These are phyloP conservation scores for Tenthredo amoena DNA, from an alignment of 2,888 invertebrate species.

Conservation along the genomic window DNA sequence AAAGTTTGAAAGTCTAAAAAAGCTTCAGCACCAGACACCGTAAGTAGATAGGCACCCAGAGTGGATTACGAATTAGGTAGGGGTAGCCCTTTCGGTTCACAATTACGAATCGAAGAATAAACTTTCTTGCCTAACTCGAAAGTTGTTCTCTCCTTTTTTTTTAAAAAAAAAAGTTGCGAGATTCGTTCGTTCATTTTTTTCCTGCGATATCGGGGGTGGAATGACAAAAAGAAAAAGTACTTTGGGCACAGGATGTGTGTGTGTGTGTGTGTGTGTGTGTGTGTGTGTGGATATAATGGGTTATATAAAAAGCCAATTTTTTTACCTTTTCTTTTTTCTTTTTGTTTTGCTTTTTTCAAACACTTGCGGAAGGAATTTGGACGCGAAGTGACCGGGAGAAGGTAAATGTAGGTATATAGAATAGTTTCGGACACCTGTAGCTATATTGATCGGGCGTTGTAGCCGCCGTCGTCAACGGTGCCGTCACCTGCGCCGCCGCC, in stretches of 20 bases:
- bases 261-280: too few relatives aligned
- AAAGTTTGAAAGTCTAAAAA: not conserved
- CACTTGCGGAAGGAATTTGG: conserved; percentile 8
- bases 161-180: not conserved
- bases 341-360: not conserved
- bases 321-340: not conserved
- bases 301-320: not conserved
- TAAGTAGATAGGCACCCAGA: not conserved
- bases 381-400: conserved; percentile 31
- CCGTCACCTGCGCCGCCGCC: conserved; percentile 47
- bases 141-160: not conserved
- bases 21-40: not conserved
- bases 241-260: not conserved
- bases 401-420: not conserved
- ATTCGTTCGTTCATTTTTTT: not conserved
- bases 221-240: not conserved
- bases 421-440: conserved; percentile 47
- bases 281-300: not conserved
- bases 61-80: not conserved
- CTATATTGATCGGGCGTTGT: conserved; percentile 46
- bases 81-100: not conserved
- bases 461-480: conserved; percentile 33
- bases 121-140: not conserved
- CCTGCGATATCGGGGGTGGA: not conserved
- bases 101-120: not conserved